phyloP scores from a whole-genome alignment of 2,888 invertebrate species.

The Thumatha senex region DNA sequence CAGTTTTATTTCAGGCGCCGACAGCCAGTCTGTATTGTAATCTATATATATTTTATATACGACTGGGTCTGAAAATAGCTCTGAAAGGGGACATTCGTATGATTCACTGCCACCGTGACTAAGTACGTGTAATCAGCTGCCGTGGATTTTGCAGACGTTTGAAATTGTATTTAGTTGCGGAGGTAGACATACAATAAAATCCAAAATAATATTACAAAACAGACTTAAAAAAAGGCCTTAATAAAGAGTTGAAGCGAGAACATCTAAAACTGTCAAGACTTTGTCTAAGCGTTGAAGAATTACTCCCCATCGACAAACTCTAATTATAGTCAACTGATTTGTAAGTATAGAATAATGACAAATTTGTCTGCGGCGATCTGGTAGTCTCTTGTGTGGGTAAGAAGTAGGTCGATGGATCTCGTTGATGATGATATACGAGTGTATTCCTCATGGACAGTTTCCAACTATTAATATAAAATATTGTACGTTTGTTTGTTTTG shows the following conservation, averaged over 20 bases:
- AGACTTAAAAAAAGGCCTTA: no score
- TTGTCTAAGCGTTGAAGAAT: no score
- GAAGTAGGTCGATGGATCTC: background rate
- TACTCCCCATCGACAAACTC: no score
- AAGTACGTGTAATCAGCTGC: constrained; percentile 8
- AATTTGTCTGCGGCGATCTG: no score
- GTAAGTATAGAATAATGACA: background rate
- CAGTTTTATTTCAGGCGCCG: constrained; percentile 11
- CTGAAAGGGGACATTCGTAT: constrained; percentile 23
- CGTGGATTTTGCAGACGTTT: no score
- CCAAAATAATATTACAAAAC: no score
- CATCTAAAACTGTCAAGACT: no score
- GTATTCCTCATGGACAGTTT: background rate
- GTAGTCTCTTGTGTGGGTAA: background rate
- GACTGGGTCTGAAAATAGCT: constrained; percentile 25
- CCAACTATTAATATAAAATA: background rate
- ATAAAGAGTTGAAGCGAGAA: no score
- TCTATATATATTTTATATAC: background rate
- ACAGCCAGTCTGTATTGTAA: constrained; percentile 1
- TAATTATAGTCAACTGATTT: no score
- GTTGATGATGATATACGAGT: background rate
- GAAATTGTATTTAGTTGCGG: no score
- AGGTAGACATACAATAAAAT: no score
- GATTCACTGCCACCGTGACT: constrained; percentile 38
- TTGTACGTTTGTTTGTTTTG: background rate